Conservation (phyloP, 2,797 vertebrate species). For the Orestias chungarensis region DNA sequence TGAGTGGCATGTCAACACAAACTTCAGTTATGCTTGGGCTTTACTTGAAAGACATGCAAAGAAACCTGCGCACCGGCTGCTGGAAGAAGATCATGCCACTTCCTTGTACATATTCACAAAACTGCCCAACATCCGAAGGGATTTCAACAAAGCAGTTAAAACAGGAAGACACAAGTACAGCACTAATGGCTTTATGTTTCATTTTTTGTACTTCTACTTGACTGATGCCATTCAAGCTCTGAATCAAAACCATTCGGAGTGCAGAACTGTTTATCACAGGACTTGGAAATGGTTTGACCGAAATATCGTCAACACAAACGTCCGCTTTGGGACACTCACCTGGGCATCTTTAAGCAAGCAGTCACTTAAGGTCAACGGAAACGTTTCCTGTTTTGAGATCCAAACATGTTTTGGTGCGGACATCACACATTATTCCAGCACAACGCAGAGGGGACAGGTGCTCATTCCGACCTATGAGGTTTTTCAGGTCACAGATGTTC, state of each 20-base stretch:
- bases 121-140: background rate
- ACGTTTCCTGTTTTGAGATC: conserved; percentile 63
- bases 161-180: conserved; percentile 40
- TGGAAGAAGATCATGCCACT: conserved; percentile 44
- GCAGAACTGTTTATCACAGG: conserved; percentile 39
- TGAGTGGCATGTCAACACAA: conserved; percentile 39
- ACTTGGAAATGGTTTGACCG: conserved; percentile 17
- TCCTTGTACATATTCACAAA: conserved; percentile 44
- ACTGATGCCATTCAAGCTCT: conserved; percentile 49
- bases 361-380: background rate
- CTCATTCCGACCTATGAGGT: conserved; percentile 62
- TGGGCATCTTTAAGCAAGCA: conserved; percentile 19
- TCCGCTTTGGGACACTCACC: conserved; percentile 51
- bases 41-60: conserved; percentile 17
- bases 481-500: conserved; percentile 46
- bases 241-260: conserved; percentile 10
- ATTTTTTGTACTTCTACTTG: conserved; percentile 59
- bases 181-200: conserved; percentile 32
- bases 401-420: conserved; percentile 55
- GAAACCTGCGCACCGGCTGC: conserved; percentile 22
- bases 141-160: conserved; percentile 41
- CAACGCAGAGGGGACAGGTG: conserved; percentile 28
- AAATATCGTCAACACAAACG: conserved; percentile 13
- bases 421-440: conserved; percentile 55
- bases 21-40: conserved; percentile 40